Evolutionary conservation across 2,797 vertebrate genomes (phyloP).

Genomic region (Oreochromis mossambicus): DNA sequence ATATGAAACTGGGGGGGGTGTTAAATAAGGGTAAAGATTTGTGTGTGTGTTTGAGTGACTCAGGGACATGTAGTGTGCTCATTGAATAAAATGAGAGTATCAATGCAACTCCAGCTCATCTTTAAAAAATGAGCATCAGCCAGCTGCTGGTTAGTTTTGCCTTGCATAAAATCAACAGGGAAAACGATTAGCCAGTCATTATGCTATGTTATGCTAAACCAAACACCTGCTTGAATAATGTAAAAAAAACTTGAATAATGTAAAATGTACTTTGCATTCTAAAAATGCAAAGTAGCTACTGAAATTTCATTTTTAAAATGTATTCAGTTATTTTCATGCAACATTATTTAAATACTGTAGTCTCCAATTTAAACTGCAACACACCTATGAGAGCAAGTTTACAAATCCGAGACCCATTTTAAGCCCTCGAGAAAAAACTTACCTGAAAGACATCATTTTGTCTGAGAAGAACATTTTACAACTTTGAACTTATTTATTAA

Average conservation of each 20-base stretch:
- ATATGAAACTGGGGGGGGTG: neutral
- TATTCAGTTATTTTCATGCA: neutral
- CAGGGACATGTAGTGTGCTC: neutral
- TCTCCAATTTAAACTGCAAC: neutral
- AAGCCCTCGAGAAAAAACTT: neutral
- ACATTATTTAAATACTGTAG: neutral
- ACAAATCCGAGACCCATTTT: fast-evolving
- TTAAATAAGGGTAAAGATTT: neutral
- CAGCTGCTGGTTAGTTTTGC: neutral
- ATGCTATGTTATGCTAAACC: neutral
- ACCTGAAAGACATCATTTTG: neutral
- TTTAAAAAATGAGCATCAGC: neutral
- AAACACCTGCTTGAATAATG: neutral
- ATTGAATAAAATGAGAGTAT: neutral
- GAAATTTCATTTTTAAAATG: neutral
- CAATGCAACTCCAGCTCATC: neutral
- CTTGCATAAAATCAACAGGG: neutral
- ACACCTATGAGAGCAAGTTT: neutral
- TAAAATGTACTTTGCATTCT: neutral
- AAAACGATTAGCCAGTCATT: neutral
- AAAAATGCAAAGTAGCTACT: neutral
- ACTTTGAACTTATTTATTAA: neutral
- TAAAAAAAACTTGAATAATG: neutral
- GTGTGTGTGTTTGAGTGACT: neutral
- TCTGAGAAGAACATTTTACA: neutral